A percentile compares a stretch with the other conserved stretches of the same genome.
These are phyloP conservation scores for Parapsyche elsis DNA, from an alignment of 1,140 invertebrate species.

Conservation along the genomic window DNA sequence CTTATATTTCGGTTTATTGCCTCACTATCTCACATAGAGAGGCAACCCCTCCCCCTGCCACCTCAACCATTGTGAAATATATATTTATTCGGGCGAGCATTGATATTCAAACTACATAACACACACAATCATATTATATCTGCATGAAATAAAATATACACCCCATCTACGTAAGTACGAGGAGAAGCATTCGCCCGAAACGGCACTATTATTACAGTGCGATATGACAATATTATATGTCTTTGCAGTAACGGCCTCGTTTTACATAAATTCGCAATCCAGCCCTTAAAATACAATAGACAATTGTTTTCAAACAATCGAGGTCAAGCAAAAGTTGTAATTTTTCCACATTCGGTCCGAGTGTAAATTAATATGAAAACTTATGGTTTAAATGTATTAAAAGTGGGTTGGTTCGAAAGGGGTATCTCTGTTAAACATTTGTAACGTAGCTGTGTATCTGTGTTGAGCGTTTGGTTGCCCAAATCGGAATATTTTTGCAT, in stretches of 20 bases:
- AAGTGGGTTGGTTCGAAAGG: too few relatives aligned
- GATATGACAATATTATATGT: constrained; percentile 8
- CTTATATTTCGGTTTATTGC: constrained; percentile 45
- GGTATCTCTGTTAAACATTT: too few relatives aligned
- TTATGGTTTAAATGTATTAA: too few relatives aligned
- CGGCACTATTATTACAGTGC: constrained; percentile 5
- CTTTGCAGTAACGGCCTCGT: constrained; percentile 2
- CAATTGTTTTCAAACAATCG: constrained; percentile 11
- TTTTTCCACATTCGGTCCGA: too few relatives aligned
- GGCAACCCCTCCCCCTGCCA: too few relatives aligned
- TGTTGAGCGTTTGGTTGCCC: too few relatives aligned
- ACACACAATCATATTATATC: background rate
- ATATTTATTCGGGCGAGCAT: constrained; percentile 42
- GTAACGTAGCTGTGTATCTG: too few relatives aligned
- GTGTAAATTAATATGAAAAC: too few relatives aligned
- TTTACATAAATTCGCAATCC: constrained; percentile 20
- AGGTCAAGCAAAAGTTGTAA: constrained; percentile 2
- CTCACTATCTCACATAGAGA: constrained; percentile 36
- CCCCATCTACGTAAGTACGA: background rate
- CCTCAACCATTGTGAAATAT: constrained; percentile 38
- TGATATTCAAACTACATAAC: constrained; percentile 25
- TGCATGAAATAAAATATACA: constrained; percentile 1
- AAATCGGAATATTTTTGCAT: too few relatives aligned
- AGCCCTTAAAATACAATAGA: constrained; percentile 3
- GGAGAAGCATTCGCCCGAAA: background rate